Conservation (phyloP, 2,888 invertebrate species). For the Eurois occulta region DNA sequence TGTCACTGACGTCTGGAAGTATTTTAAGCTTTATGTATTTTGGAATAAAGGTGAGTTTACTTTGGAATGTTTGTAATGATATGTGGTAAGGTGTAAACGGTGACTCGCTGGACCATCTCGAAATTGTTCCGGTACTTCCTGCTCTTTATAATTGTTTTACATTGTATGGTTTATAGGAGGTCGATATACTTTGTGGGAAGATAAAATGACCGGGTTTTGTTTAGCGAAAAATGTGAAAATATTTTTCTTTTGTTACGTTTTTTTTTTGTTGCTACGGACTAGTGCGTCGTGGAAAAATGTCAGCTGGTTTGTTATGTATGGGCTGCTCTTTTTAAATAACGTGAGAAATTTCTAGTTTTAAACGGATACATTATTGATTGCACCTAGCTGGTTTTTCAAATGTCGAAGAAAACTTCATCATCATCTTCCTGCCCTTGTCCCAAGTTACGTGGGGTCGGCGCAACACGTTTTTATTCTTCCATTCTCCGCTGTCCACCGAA, state of each 20-base stretch:
- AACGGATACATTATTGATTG: not conserved
- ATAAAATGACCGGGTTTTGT: conserved; percentile 64
- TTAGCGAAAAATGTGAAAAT: conserved; percentile 62
- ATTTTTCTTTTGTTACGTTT: conserved; percentile 58
- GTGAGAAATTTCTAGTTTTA: conserved; percentile 12
- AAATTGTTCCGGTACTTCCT: conserved; percentile 79
- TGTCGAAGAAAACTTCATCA: too few relatives aligned
- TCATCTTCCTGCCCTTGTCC: too few relatives aligned
- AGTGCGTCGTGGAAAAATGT: conserved; percentile 34
- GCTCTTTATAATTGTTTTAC: conserved; percentile 74
- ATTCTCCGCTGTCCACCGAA: too few relatives aligned
- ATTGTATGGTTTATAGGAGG: conserved; percentile 69
- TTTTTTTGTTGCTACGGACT: conserved; percentile 53
- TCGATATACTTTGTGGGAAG: conserved; percentile 72
- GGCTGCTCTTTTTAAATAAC: conserved; percentile 3
- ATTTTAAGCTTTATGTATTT: conserved; percentile 22
- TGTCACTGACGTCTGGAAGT: not conserved
- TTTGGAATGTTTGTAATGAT: conserved; percentile 12
- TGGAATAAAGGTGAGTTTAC: conserved; percentile 49
- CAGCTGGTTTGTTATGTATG: not conserved
- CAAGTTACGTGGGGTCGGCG: too few relatives aligned
- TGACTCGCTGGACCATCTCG: conserved; percentile 83
- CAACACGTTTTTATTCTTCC: too few relatives aligned
- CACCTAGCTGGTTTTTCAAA: too few relatives aligned
- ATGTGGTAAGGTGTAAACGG: conserved; percentile 64